Base-by-base conservation (phyloP, 2,113 vertebrate species). In the Hippopotamus amphibius region DNA sequence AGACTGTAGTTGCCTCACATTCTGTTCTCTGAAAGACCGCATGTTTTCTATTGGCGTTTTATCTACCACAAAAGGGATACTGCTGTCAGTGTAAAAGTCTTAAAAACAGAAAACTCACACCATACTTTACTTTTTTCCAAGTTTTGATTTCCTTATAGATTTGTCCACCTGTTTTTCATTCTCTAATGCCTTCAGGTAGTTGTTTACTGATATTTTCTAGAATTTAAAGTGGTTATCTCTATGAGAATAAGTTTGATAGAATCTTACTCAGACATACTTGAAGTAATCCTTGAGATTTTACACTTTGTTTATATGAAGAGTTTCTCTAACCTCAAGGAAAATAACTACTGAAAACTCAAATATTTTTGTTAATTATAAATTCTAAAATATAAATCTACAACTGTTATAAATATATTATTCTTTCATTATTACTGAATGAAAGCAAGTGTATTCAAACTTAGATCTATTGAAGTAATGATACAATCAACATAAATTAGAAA, bases 391-490 rank as follows among this genome's bases (percentile, higher is more conserved):
- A 68, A 68, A 43, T 8, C 57, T 88, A n/a, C 16, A 41, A 57
- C 43, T 93, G 7, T 74, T 74, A 57, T 74, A 77, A 63, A 33
- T 72, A n/a, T 74, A 43, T 89, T 50, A 68, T 79, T 46, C 17
- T 81, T 92, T 82, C 21, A 48, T 66, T 57, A 76, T 48, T 53
- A 72, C 41, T 79, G 85, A 93, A 69, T 77, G 50, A 89, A 77
- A 61, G 5, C 33, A 81, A 66, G 11, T 59, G 7, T 68, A 66
- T 66, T 66, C 59, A 83, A 59, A 19, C 17, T 50, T 88, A 24
- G 6, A 81, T 82, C 80, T 66, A 74, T 95, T 88, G 74, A 92
- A 81, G 8, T 87, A 81, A 72, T 72, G 22, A 92, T 48, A 81
- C 4, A 92, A 17, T 57, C 48, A 92, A 74, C 13, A 48, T 53